Evolutionary conservation across 1,140 invertebrate species (phyloP).

Genomic region (Drosophila melanogaster): Release_6_plus_ISO1_MT NT_033777.3:21790001-21790500

Average conservation of each 20-base stretch:
- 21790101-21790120: neutral
- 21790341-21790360: conserved; percentile 3
- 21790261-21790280: neutral
- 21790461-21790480: conserved; percentile 40
- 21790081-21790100: conserved; percentile 4
- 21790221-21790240: too few relatives aligned
- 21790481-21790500: conserved; percentile 41
- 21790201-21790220: too few relatives aligned
- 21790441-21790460: conserved; percentile 56
- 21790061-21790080: conserved; percentile 1
- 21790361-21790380: conserved; percentile 19
- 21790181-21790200: too few relatives aligned
- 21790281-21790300: neutral
- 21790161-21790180: too few relatives aligned
- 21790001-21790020: conserved; percentile 37
- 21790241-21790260: too few relatives aligned
- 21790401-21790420: conserved; percentile 8
- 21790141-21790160: neutral
- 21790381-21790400: neutral
- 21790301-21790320: conserved; percentile 9
- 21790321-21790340: conserved; percentile 22
- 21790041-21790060: conserved; percentile 15
- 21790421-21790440: conserved; percentile 17
- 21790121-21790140: neutral
- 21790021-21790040: conserved; percentile 26